Evolutionary conservation across 2,888 invertebrate species (phyloP).

Genomic region (Drosophila villosipedis): DNA sequence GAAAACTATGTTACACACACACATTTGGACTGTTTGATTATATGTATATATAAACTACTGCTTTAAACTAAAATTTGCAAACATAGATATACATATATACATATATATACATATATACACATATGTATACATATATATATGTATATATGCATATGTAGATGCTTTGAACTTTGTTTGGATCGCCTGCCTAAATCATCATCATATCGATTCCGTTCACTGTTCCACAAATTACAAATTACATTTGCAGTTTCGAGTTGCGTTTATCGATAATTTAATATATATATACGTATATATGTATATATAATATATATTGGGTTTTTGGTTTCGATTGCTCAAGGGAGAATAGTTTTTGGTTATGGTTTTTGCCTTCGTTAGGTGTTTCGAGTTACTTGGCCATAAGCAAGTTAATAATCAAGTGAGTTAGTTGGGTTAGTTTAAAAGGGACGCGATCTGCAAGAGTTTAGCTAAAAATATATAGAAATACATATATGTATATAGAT

Average conservation of each 20-base stretch:
- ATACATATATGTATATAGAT: slow-evolving; percentile 52
- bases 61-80: slow-evolving; percentile 39
- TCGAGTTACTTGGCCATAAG: slow-evolving; percentile 18
- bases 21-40: slow-evolving; percentile 54
- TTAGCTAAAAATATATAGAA: slow-evolving; percentile 83
- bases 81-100: slow-evolving; percentile 2
- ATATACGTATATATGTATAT: slow-evolving; percentile 2
- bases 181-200: slow-evolving; percentile 54
- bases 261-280: slow-evolving; percentile 31
- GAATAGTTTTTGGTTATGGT: slow-evolving; percentile 18
- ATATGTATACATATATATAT: slow-evolving; percentile 8
- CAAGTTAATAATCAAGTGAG: slow-evolving; percentile 30
- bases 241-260: slow-evolving; percentile 25
- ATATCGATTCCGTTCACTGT: slow-evolving; percentile 31
- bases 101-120: neutral
- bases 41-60: slow-evolving; percentile 44
- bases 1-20: slow-evolving; percentile 47
- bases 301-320: slow-evolving; percentile 15
- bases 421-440: slow-evolving; percentile 49
- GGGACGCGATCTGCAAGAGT: slow-evolving; percentile 76
- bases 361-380: slow-evolving; percentile 33
- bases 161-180: slow-evolving; percentile 52
- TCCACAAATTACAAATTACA: slow-evolving; percentile 25
- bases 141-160: slow-evolving; percentile 10
- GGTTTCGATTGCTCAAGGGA: slow-evolving; percentile 35